Evolutionary conservation across 2,113 vertebrate genomes (phyloP).

Genomic region (Spea multiplicata): DNA sequence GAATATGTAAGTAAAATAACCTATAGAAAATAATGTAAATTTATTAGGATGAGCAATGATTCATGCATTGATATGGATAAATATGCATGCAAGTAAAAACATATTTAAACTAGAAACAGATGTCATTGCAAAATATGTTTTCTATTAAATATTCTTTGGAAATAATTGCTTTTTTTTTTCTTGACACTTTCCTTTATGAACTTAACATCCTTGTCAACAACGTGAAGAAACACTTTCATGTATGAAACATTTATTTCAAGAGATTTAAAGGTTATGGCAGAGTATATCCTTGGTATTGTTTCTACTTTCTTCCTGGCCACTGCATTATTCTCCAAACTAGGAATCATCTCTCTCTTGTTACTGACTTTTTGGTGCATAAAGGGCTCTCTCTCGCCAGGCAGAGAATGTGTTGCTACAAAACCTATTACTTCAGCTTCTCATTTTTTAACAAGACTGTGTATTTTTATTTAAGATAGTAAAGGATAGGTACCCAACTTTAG

Average conservation of each 20-base stretch:
- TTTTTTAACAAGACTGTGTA: not conserved
- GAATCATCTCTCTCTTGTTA: conserved; percentile 25
- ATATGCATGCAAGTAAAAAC: not conserved
- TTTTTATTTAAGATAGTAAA: too few relatives aligned
- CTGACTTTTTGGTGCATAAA: conserved; percentile 9
- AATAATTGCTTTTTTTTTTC: conserved; percentile 29
- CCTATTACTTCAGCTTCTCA: conserved; percentile 1
- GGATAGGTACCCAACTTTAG: too few relatives aligned
- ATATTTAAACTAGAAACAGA: conserved; percentile 15
- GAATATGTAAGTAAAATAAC: too few relatives aligned
- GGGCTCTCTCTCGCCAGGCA: not conserved
- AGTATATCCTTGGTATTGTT: conserved; percentile 30
- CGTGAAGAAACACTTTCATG: conserved; percentile 29
- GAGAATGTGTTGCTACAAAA: conserved; percentile 16
- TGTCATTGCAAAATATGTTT: conserved; percentile 16
- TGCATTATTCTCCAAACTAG: conserved; percentile 16
- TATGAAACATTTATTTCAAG: conserved; percentile 27
- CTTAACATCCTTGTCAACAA: conserved; percentile 37
- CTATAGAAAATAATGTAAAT: too few relatives aligned
- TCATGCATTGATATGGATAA: too few relatives aligned
- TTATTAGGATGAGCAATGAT: too few relatives aligned
- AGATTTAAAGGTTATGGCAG: conserved; percentile 30
- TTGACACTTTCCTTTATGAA: conserved; percentile 39
- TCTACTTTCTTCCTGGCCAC: conserved; percentile 22
- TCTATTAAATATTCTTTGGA: conserved; percentile 26